Base-by-base conservation (phyloP, 2,888 invertebrate species). In the Ctena decussata region DNA sequence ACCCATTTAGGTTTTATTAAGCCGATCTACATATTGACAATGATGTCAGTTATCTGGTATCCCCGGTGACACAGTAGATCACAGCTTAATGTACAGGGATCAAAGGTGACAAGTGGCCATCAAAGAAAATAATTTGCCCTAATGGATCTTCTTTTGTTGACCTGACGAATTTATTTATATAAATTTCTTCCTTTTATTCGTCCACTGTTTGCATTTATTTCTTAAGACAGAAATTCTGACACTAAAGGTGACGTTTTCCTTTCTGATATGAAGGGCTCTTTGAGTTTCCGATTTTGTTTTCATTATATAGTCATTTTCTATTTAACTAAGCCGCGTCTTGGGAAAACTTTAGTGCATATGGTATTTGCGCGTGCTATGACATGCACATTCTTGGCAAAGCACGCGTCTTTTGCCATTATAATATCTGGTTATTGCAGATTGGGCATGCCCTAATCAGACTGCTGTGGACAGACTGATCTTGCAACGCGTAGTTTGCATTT, bases 71-170 rank as follows among this genome's bases (percentile, higher is more conserved):
- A 21, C 5, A 6, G 60, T 60, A 60, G 30, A 60, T 60, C 60
- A 60, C 5, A 60, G 24, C 27, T 60, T 60, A 60, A 60, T 60
- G 6, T 24, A 27, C 30, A 11, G 8, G 60, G 60, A 60, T 60
- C 60, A 60, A 60, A 27, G 60, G 60, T 60, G 60, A 60, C 60
- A 53, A 53, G 53, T 53, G 53, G 18, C 53, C 53, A 53, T 53
- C 24, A 18, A 53, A n/a, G 60, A 60, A 60, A 60, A 24, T 60
- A 60, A 27, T 60, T 60, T 60, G 27, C 6, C 27, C 60, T 60
- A 60, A 60, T 60, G 60, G 60, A 18, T 27, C 21, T 60, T 21
- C 30, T 30, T 27, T 60, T 60, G 60, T 60, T 60, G 60, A 60
- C 60, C 60, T 60, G 60, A 6, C 60, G 60, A 60, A 30, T 60